Base-by-base conservation (phyloP, 2,797 vertebrate genomes). In the Distichodus sexfasciatus region DNA sequence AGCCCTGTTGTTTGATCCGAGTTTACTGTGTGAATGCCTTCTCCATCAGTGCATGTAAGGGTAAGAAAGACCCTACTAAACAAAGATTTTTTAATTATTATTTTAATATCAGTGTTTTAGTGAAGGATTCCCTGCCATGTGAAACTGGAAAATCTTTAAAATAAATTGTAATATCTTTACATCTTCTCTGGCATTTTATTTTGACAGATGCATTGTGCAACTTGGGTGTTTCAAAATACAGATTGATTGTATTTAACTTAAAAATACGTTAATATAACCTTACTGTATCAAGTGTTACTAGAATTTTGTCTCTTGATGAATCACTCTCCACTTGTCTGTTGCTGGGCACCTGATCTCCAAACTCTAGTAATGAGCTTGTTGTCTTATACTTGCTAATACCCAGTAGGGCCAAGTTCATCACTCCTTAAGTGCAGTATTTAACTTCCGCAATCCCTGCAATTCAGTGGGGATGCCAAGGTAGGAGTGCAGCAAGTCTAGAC, bases 71-170 rank as follows among this genome's bases (percentile, higher is more conserved):
- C 63, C 71, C 82, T 78, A 82, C 74, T 84, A 79, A 54, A 77
- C 63, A 15, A 77, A 62, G 60, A 78, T 74, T 65, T 83, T 81
- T 76, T 72, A 64, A 60, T 78, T 41, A 58, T 66, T 59, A 63
- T 76, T 73, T 83, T 62, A 58, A 71, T 43, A 66, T 84, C 71
- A 35, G 17, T 65, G 40, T 58, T 75, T 73, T 50, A 82, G 31
- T 84, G 81, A 89, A 85, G 80, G 77, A 83, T 79, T 72, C 57
- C 67, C 76, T 60, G 69, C 57, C 72, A 75, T 88, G 79, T 86
- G 84, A 68, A 87, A 88, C 84, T 87, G 87, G 84, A 88, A 82
- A 72, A 81, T 84, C 72, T 87, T 81, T 85, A 82, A 85, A 84
- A 85, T 81, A 74, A 84, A 90, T 83, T 85, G 70, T 84, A 83